Evolutionary conservation across 2,888 invertebrate genomes (phyloP).

Genomic region (Drosophila greeni): DNA sequence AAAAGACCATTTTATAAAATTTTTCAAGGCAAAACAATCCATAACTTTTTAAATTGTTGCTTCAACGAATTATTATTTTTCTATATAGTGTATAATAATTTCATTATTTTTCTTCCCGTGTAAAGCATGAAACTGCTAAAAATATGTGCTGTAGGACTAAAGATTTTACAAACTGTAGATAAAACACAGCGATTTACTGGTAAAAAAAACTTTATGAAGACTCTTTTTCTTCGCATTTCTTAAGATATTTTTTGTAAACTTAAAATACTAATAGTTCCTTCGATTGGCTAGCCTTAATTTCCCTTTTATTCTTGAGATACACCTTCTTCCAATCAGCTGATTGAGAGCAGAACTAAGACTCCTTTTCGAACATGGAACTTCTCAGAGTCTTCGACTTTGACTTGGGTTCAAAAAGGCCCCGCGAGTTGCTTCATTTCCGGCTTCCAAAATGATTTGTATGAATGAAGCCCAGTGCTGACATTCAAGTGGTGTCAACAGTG

Average conservation of each 20-base stretch:
- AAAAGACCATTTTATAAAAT: not conserved
- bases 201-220: not conserved
- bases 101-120: not conserved
- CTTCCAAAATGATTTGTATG: slow-evolving; percentile 69
- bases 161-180: not conserved
- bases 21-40: too few species aligned
- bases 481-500: slow-evolving; percentile 49
- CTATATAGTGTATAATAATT: not conserved
- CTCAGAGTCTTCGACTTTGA: not conserved
- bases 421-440: slow-evolving; percentile 68
- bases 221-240: not conserved
- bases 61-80: too few species aligned
- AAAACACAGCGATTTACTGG: not conserved
- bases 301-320: not conserved
- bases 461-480: slow-evolving; percentile 53
- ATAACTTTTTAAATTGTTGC: not conserved
- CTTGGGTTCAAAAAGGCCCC: slow-evolving; percentile 46
- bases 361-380: not conserved
- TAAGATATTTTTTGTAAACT: not conserved
- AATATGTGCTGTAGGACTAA: not conserved
- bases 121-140: not conserved
- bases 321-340: slow-evolving; percentile 12
- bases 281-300: not conserved
- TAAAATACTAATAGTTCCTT: not conserved
- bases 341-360: slow-evolving; percentile 44